phyloP scores from a whole-genome alignment of 2,888 invertebrate species.

The Melipona beecheii region DNA sequence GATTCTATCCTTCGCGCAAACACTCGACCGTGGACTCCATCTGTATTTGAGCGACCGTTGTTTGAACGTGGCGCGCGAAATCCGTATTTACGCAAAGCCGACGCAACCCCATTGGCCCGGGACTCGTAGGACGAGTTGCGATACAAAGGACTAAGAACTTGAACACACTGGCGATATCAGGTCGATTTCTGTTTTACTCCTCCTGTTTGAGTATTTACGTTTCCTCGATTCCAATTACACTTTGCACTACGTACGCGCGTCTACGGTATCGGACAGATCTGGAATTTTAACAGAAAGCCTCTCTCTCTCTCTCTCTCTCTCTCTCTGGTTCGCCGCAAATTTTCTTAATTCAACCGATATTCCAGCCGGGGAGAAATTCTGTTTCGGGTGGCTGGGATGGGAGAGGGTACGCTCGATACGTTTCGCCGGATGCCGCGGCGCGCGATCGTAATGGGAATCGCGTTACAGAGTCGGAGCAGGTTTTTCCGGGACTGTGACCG shows the following conservation, averaged over 20 bases:
- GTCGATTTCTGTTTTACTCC: constrained; percentile 61
- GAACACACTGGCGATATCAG: constrained; percentile 73
- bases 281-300: neutral
- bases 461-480: constrained; percentile 73
- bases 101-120: constrained; percentile 74
- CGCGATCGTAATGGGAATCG: constrained; percentile 79
- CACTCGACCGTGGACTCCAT: constrained; percentile 80
- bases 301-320: too few species aligned
- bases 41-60: constrained; percentile 83
- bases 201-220: constrained; percentile 40
- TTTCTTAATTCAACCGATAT: constrained; percentile 39
- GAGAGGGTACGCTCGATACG: constrained; percentile 52
- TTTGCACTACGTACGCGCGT: too few species aligned
- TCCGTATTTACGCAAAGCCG: constrained; percentile 83
- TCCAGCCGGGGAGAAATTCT: neutral
- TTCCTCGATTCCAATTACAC: constrained; percentile 9
- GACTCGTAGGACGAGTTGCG: constrained; percentile 70
- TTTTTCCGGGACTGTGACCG: constrained; percentile 78
- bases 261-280: neutral
- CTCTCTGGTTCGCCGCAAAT: constrained; percentile 6
- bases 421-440: constrained; percentile 63
- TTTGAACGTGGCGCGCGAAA: constrained; percentile 83
- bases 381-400: constrained; percentile 3
- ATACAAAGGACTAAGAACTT: constrained; percentile 79
- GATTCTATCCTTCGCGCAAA: constrained; percentile 82